Evolutionary conservation across 64 coral and sea anemone genomes (phyloP).

Genomic region (Montipora sp.): DNA sequence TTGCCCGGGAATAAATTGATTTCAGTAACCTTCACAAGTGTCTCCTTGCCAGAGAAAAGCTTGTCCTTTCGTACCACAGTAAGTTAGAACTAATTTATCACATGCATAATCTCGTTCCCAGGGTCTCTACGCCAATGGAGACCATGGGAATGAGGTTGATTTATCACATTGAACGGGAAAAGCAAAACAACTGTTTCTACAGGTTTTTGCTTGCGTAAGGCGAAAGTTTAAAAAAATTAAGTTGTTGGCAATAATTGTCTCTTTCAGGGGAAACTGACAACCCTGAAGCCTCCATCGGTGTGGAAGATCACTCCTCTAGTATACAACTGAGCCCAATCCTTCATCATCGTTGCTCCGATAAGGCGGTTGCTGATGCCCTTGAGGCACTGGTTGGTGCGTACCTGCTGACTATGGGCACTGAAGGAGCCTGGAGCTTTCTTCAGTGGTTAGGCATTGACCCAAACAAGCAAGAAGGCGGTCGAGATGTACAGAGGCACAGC

Average conservation of each 20-base stretch:
- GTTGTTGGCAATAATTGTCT: background rate
- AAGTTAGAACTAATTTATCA: too few relatives aligned
- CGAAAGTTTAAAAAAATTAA: background rate
- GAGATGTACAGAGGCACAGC: background rate
- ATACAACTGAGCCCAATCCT: background rate
- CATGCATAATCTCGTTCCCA: too few relatives aligned
- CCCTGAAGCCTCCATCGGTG: background rate
- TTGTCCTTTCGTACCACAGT: too few relatives aligned
- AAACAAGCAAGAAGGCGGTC: background rate
- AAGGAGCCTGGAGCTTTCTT: conserved; percentile 67
- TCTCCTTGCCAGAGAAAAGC: too few relatives aligned
- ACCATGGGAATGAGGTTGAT: too few relatives aligned
- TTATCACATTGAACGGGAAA: too few relatives aligned
- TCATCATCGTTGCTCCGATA: conserved; percentile 72
- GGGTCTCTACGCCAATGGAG: too few relatives aligned
- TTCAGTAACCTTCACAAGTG: too few relatives aligned
- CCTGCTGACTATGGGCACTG: conserved; percentile 55
- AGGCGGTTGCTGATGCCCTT: conserved; percentile 71
- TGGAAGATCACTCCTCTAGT: background rate
- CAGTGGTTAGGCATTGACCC: conserved; percentile 84
- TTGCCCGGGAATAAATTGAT: too few relatives aligned
- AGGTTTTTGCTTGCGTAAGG: background rate
- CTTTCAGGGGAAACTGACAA: background rate
- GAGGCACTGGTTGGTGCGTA: conserved; percentile 88
- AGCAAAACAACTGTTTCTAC: too few relatives aligned